Conservation (phyloP, 2,888 invertebrate species). For the Panorpa germanica region DNA sequence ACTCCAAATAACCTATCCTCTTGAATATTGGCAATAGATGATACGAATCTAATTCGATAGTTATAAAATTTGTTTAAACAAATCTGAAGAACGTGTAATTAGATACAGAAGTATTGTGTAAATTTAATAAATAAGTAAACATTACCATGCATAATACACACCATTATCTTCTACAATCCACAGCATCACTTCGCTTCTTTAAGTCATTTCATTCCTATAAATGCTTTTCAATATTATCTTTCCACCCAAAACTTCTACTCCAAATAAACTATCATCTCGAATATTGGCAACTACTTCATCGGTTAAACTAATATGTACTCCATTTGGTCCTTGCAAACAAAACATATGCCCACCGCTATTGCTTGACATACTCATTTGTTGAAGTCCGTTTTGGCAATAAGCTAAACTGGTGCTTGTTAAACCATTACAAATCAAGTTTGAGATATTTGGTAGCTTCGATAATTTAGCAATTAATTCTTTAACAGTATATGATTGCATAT, state of each 20-base stretch:
- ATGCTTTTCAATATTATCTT: conserved; percentile 28
- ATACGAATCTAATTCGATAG: no score
- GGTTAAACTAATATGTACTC: conserved; percentile 65
- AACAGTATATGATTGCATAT: conserved; percentile 47
- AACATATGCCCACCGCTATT: no score
- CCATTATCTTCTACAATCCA: no score
- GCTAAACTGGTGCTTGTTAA: conserved; percentile 19
- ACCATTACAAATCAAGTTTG: conserved; percentile 16
- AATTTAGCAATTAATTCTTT: conserved; percentile 47
- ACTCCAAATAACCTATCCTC: conserved; percentile 56
- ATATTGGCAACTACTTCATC: conserved; percentile 74
- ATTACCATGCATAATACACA: no score
- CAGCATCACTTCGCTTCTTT: no score
- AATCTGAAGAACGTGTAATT: no score
- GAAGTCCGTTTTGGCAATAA: conserved; percentile 19
- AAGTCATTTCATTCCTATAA: conserved; percentile 21
- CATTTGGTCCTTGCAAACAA: conserved; percentile 64
- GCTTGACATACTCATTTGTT: conserved; percentile 18
- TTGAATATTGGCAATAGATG: no score
- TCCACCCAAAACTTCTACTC: conserved; percentile 32
- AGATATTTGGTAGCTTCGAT: conserved; percentile 32
- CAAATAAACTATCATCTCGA: conserved; percentile 57
- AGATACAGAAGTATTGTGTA: no score
- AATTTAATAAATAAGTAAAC: no score
- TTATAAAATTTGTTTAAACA: no score